phyloP scores from a whole-genome alignment of 1,140 invertebrate species.

The Chrysopa pallens region DNA sequence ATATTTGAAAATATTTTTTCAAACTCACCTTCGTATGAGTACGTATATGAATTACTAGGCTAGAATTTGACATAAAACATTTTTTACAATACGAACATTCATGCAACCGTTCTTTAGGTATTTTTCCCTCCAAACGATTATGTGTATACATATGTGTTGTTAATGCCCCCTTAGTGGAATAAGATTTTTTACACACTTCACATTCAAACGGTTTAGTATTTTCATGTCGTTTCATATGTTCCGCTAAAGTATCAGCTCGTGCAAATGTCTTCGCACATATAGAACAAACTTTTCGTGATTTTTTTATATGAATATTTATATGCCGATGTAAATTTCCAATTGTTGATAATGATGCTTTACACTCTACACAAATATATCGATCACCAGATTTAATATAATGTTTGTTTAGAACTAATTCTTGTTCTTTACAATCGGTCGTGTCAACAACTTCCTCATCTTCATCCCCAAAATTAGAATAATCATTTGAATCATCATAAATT shows the following conservation, averaged over 20 bases:
- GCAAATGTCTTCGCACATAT: background rate
- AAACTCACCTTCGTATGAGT: background rate
- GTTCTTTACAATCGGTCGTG: background rate
- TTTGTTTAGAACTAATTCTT: background rate
- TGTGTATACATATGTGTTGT: background rate
- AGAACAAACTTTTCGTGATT: background rate
- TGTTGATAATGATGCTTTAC: background rate
- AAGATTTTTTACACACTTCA: background rate
- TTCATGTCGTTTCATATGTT: background rate
- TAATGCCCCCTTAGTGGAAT: background rate
- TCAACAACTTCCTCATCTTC: background rate
- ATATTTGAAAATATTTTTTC: background rate
- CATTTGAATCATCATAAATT: background rate
- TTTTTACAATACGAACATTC: background rate
- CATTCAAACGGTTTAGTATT: background rate
- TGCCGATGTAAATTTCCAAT: background rate
- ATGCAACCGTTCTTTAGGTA: background rate
- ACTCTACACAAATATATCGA: background rate
- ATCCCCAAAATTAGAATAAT: background rate
- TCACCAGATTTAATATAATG: background rate
- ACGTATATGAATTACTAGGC: background rate
- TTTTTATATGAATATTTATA: background rate
- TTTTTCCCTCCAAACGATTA: background rate
- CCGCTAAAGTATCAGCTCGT: background rate
- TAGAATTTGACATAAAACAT: conserved; percentile 1